These are phyloP conservation scores for Aphis gossypii DNA, from an alignment of 1,140 invertebrate genomes.

Conservation along the genomic window DNA sequence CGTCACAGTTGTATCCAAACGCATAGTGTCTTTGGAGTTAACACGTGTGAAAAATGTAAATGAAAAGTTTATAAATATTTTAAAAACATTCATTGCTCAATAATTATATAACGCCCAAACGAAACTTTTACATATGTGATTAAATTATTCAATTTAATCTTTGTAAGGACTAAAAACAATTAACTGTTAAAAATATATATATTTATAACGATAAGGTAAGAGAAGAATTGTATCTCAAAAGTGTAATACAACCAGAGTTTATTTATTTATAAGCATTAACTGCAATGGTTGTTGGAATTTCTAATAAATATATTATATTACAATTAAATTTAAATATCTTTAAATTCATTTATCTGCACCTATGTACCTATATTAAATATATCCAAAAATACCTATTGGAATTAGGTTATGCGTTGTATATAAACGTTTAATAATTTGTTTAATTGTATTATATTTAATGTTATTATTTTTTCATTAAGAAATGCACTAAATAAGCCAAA, in stretches of 20 bases:
- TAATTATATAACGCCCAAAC: background rate
- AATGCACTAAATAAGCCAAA: slow-evolving; percentile 57
- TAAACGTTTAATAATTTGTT: background rate
- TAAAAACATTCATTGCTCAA: background rate
- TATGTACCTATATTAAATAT: background rate
- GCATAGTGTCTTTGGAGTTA: background rate
- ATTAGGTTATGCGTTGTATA: background rate
- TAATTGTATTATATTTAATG: background rate
- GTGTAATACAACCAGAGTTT: background rate
- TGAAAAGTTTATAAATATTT: background rate
- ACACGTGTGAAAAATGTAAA: background rate
- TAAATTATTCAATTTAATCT: background rate
- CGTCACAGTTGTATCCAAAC: background rate
- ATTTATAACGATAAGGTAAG: background rate
- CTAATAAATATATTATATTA: no score
- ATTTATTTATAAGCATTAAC: no score
- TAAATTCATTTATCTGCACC: background rate
- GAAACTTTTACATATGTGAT: background rate
- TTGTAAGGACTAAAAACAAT: background rate
- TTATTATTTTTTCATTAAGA: background rate
- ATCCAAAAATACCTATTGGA: background rate
- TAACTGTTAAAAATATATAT: background rate
- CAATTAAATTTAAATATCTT: no score
- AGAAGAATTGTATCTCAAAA: no score
- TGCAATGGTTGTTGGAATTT: no score